These are phyloP conservation scores for Axis porcinus DNA, from an alignment of 2,113 vertebrate genomes.

Conservation along the genomic window DNA sequence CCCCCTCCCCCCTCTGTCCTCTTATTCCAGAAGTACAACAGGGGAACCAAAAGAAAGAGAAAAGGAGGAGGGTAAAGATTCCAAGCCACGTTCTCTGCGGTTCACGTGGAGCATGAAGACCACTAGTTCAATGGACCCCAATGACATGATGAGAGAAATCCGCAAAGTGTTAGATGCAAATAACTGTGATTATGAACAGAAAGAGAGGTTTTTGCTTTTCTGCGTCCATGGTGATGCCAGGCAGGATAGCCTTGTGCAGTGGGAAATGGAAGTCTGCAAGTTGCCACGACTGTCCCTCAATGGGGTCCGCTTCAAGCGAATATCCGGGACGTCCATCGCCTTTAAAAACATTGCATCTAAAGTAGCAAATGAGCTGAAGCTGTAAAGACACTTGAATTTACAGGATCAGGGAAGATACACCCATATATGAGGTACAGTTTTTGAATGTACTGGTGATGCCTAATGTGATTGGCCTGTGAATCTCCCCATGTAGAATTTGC, in stretches of 20 bases:
- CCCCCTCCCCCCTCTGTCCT: not conserved
- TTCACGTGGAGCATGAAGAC: slow-evolving; percentile 99
- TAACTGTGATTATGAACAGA: slow-evolving; percentile 98
- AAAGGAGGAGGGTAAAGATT: slow-evolving; percentile 93
- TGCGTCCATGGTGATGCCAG: slow-evolving; percentile 95
- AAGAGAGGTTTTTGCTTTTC: slow-evolving; percentile 98
- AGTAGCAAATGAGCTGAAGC: slow-evolving; percentile 98
- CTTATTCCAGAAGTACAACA: slow-evolving; percentile 84
- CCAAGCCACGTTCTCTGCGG: slow-evolving; percentile 94
- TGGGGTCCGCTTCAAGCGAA: slow-evolving; percentile 97
- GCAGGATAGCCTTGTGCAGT: slow-evolving; percentile 96
- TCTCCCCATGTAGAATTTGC: slow-evolving; percentile 83
- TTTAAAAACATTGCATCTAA: slow-evolving; percentile 99
- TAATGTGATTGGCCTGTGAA: slow-evolving; percentile 81
- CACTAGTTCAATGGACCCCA: slow-evolving; percentile 97
- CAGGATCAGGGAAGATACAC: slow-evolving; percentile 86
- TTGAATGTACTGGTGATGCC: slow-evolving; percentile 87
- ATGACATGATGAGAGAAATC: slow-evolving; percentile 98
- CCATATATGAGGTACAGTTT: slow-evolving; percentile 80
- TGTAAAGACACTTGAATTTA: slow-evolving; percentile 82
- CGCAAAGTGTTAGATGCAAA: slow-evolving; percentile 96
- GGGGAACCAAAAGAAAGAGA: slow-evolving; percentile 89
- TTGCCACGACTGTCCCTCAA: slow-evolving; percentile 94
- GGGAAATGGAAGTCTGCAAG: slow-evolving; percentile 99
- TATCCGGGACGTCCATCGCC: slow-evolving; percentile 97